These are phyloP conservation scores for Punctoribates punctum DNA, from an alignment of 2,888 invertebrate species.

Conservation along the genomic window DNA sequence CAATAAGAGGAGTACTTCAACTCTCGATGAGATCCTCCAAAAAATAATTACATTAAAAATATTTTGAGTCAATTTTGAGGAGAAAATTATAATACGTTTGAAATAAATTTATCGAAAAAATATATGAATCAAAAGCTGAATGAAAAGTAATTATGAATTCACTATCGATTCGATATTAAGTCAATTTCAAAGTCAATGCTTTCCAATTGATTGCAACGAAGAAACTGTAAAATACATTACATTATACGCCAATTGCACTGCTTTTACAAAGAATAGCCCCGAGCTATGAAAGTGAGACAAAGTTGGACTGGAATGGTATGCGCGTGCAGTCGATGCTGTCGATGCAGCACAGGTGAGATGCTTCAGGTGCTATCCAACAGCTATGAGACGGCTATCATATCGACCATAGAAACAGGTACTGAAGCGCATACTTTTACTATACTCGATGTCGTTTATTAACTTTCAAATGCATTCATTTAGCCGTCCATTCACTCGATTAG, in stretches of 20 bases:
- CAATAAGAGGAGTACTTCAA: constrained; percentile 21
- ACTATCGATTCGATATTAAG: constrained; percentile 28
- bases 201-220: constrained; percentile 16
- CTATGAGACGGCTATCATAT: not conserved
- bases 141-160: constrained; percentile 22
- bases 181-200: constrained; percentile 22
- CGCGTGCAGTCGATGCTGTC: constrained; percentile 22
- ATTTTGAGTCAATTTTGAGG: not conserved
- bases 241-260: not conserved
- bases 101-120: not conserved
- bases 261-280: not conserved
- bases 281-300: constrained; percentile 36
- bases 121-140: constrained; percentile 32
- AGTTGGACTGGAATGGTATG: constrained; percentile 25
- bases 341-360: constrained; percentile 32
- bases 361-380: constrained; percentile 28
- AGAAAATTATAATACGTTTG: constrained; percentile 21
- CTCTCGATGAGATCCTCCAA: not conserved
- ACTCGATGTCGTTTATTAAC: constrained; percentile 25
- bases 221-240: not conserved
- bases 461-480: constrained; percentile 34
- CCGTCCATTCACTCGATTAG: constrained; percentile 34
- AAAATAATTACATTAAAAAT: not conserved
- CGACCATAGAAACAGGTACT: constrained; percentile 8
- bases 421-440: constrained; percentile 25